Conservation (phyloP, 2,888 invertebrate genomes). For the Pomacea canaliculata region DNA sequence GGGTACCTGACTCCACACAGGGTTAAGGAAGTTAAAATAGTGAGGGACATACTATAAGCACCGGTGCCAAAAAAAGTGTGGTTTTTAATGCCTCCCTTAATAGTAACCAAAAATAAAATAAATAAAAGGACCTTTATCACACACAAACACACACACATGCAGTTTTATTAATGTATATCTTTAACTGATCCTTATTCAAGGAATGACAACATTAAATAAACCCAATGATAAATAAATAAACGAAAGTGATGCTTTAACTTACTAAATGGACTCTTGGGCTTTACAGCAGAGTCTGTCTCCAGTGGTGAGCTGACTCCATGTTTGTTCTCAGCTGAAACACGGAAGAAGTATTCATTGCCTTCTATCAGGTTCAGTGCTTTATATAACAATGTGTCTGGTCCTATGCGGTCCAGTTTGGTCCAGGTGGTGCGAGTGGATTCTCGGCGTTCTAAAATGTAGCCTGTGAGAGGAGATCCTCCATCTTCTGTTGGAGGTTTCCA, state of each 20-base stretch:
- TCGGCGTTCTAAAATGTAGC: constrained; percentile 54
- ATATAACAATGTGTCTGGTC: constrained; percentile 39
- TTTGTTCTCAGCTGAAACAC: constrained; percentile 88
- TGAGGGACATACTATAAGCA: too few relatives aligned
- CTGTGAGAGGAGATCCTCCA: constrained; percentile 52
- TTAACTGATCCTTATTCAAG: too few relatives aligned
- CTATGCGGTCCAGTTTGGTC: constrained; percentile 41
- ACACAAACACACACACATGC: too few relatives aligned
- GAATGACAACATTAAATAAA: too few relatives aligned
- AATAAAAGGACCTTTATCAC: too few relatives aligned
- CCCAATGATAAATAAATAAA: too few relatives aligned
- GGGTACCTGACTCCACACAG: too few relatives aligned
- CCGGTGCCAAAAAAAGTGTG: too few relatives aligned
- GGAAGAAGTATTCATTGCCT: constrained; percentile 79
- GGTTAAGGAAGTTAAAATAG: too few relatives aligned
- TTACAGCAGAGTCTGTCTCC: constrained; percentile 46
- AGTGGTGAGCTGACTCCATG: constrained; percentile 85
- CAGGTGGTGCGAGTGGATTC: constrained; percentile 63
- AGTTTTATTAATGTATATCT: too few relatives aligned
- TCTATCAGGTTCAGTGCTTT: constrained; percentile 50
- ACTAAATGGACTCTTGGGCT: constrained; percentile 61
- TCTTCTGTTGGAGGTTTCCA: constrained; percentile 67
- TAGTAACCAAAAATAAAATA: too few relatives aligned
- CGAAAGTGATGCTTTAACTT: constrained; percentile 17
- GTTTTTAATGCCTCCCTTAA: too few relatives aligned